A percentile compares a stretch with the other conserved stretches of the same genome.
These are phyloP conservation scores for Notarius lentiginosus DNA, from an alignment of 2,113 vertebrate genomes.

Conservation along the genomic window DNA sequence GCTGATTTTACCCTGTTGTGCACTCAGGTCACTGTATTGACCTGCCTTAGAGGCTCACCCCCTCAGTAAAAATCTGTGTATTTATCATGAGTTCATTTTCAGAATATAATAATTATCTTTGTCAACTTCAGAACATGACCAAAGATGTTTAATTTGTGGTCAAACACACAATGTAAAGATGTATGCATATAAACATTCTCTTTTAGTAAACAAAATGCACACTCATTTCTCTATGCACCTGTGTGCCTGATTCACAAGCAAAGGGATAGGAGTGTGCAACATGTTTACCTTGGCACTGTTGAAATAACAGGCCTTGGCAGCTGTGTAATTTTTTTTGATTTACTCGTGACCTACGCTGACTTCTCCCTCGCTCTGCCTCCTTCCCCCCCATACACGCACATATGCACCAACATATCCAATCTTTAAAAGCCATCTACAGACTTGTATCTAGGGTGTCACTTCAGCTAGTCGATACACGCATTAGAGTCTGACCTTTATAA, in stretches of 20 bases:
- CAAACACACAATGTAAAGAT: not conserved
- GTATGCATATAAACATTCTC: not conserved
- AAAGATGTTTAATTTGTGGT: not conserved
- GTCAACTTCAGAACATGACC: not conserved
- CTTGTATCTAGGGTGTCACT: constrained; percentile 44
- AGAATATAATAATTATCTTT: not conserved
- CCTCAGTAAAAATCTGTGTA: not conserved
- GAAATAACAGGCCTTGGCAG: constrained; percentile 72
- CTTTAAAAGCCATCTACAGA: constrained; percentile 26
- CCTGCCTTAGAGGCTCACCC: not conserved
- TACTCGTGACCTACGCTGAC: constrained; percentile 67
- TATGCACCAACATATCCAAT: not conserved
- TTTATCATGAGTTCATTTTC: not conserved
- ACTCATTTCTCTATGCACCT: not conserved
- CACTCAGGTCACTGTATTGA: not conserved
- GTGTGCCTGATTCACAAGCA: not conserved
- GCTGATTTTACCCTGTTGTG: constrained; percentile 19
- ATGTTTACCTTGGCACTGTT: constrained; percentile 59
- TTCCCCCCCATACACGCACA: not conserved
- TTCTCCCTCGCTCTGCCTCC: constrained; percentile 9
- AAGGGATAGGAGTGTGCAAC: constrained; percentile 4
- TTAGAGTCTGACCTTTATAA: constrained; percentile 37
- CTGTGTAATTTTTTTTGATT: constrained; percentile 64
- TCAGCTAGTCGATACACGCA: constrained; percentile 28
- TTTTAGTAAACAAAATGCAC: constrained; percentile 10